Evolutionary conservation across 2,888 invertebrate genomes (phyloP).

Genomic region (Neria commutata): DNA sequence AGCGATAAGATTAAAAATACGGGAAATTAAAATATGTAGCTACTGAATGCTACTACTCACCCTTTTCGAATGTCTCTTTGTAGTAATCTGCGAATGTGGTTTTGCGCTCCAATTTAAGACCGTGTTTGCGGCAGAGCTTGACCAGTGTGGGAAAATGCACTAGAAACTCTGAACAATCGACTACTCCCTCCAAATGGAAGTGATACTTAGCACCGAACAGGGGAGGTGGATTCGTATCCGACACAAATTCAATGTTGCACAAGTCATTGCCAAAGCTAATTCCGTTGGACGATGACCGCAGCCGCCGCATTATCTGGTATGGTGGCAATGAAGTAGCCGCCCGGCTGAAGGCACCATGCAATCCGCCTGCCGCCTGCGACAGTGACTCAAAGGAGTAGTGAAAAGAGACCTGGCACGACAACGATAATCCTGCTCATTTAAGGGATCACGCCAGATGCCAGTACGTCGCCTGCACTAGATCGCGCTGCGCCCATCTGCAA

Average conservation of each 20-base stretch:
- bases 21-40: neutral
- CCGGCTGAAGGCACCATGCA: slow-evolving; percentile 87
- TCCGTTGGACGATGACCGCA: slow-evolving; percentile 63
- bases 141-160: slow-evolving; percentile 89
- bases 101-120: slow-evolving; percentile 71
- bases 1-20: neutral
- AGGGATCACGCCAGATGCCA: too few species aligned
- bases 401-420: slow-evolving; percentile 97
- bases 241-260: slow-evolving; percentile 75
- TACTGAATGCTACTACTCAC: too few species aligned
- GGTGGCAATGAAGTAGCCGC: slow-evolving; percentile 96
- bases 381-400: slow-evolving; percentile 95
- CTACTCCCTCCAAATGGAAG: slow-evolving; percentile 94
- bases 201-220: slow-evolving; percentile 96
- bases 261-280: slow-evolving; percentile 79
- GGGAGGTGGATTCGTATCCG: slow-evolving; percentile 73
- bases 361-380: slow-evolving; percentile 84
- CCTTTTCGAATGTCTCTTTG: slow-evolving; percentile 48
- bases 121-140: slow-evolving; percentile 75
- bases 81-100: slow-evolving; percentile 83
- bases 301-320: slow-evolving; percentile 86
- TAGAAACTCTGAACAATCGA: slow-evolving; percentile 98
- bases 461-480: too few species aligned
- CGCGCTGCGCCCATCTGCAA: too few species aligned
- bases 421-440: too few species aligned